Evolutionary conservation across 1,140 invertebrate species (phyloP).

Genomic region (Lordiphosa mommai): DNA sequence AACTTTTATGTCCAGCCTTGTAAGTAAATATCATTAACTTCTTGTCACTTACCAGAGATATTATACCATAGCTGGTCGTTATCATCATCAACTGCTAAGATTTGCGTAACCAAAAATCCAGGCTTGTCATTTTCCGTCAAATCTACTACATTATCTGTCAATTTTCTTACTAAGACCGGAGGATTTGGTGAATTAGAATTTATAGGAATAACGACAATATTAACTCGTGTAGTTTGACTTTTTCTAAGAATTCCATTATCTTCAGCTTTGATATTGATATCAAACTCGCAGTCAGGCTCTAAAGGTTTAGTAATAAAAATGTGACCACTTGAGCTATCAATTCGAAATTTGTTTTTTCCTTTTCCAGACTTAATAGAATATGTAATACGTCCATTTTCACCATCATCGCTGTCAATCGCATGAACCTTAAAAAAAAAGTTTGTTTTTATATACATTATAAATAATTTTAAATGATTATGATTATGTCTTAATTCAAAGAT

Average conservation of each 20-base stretch:
- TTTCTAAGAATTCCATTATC: slow-evolving; percentile 87
- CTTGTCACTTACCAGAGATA: slow-evolving; percentile 87
- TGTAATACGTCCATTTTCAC: slow-evolving; percentile 88
- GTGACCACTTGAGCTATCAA: slow-evolving; percentile 89
- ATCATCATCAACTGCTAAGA: slow-evolving; percentile 91
- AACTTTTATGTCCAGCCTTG: too few relatives aligned
- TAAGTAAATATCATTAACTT: neutral
- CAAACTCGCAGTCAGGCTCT: slow-evolving; percentile 87
- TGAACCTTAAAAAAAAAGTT: slow-evolving; percentile 83
- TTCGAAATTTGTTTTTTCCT: slow-evolving; percentile 87
- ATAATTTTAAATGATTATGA: neutral
- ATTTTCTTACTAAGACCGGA: slow-evolving; percentile 83
- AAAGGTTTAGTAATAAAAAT: slow-evolving; percentile 87
- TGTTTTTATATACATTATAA: too few relatives aligned
- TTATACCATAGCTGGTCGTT: slow-evolving; percentile 93
- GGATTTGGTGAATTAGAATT: slow-evolving; percentile 82
- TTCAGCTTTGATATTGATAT: slow-evolving; percentile 88
- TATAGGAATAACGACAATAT: slow-evolving; percentile 84
- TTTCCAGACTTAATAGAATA: slow-evolving; percentile 90
- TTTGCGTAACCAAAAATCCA: slow-evolving; percentile 89
- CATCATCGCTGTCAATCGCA: slow-evolving; percentile 91
- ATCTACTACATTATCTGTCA: slow-evolving; percentile 84
- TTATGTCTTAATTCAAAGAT: neutral
- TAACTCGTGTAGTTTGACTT: slow-evolving; percentile 86
- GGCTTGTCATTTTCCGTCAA: slow-evolving; percentile 92